Evolutionary conservation across 2,888 invertebrate species (phyloP).

Genomic region (Furcula furcula): DNA sequence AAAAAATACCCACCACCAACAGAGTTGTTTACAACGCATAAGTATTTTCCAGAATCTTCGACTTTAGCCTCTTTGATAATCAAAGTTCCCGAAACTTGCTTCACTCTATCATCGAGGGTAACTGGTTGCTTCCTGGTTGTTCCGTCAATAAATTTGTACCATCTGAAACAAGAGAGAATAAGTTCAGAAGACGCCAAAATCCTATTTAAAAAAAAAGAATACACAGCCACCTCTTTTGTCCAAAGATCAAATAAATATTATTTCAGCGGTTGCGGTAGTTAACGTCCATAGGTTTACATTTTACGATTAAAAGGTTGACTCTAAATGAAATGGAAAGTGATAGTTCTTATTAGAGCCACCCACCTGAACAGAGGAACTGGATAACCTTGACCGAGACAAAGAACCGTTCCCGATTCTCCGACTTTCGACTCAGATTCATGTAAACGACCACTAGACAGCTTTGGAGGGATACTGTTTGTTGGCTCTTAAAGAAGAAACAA

Average conservation of each 20-base stretch:
- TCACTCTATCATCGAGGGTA: conserved; percentile 92
- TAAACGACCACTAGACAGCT: conserved; percentile 81
- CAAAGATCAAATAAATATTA: not conserved
- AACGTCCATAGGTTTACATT: not conserved
- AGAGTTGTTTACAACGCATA: conserved; percentile 96
- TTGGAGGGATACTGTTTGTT: conserved; percentile 85
- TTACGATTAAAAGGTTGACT: not conserved
- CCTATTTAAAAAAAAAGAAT: not conserved
- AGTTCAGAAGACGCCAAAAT: conserved; percentile 38
- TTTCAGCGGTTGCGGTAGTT: no score
- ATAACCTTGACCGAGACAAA: conserved; percentile 89
- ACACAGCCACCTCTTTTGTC: not conserved
- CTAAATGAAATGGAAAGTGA: not conserved
- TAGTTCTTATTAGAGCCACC: conserved; percentile 35
- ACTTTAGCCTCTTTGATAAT: conserved; percentile 95
- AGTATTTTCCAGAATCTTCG: conserved; percentile 96
- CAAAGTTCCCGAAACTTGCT: conserved; percentile 96
- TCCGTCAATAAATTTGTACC: conserved; percentile 96
- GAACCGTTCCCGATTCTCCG: conserved; percentile 68
- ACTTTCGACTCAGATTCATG: conserved; percentile 68
- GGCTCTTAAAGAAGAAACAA: conserved; percentile 80
- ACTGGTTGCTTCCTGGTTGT: conserved; percentile 94
- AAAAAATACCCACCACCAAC: conserved; percentile 84
- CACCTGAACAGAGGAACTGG: conserved; percentile 90
- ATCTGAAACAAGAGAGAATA: conserved; percentile 87